Percentiles rank a stretch among this genome's conserved stretches.
These are phyloP conservation scores for Pipistrellus pygmaeus DNA, from an alignment of 2,797 vertebrate genomes.

Conservation along the genomic window DNA sequence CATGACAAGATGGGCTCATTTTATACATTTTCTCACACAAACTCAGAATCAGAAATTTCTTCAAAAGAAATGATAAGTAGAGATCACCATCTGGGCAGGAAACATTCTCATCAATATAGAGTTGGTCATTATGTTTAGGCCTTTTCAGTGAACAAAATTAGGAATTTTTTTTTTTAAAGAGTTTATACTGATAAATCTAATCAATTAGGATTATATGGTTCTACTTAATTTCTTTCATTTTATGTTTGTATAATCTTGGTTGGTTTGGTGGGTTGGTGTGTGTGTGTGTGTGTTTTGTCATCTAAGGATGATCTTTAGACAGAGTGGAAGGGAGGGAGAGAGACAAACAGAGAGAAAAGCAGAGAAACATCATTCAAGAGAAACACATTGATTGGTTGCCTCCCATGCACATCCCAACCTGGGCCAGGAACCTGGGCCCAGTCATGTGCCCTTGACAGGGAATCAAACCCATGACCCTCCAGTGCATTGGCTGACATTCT, in stretches of 20 bases:
- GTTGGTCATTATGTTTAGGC: neutral
- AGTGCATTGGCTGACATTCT: too few species aligned
- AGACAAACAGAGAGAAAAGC: too few species aligned
- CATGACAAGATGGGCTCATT: neutral
- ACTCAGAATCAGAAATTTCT: neutral
- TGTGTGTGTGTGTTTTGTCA: too few species aligned
- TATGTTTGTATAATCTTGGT: neutral
- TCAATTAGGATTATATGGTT: neutral
- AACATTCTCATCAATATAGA: neutral
- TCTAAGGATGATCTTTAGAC: too few species aligned
- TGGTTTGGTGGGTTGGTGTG: neutral
- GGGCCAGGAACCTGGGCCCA: too few species aligned
- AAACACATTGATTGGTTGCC: too few species aligned
- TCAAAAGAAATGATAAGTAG: neutral
- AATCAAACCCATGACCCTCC: too few species aligned
- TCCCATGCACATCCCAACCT: too few species aligned
- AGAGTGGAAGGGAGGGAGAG: too few species aligned
- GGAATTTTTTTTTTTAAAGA: neutral
- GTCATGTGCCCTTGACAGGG: too few species aligned
- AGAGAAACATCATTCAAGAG: too few species aligned
- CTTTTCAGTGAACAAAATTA: neutral
- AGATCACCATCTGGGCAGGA: neutral
- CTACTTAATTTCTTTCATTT: slow-evolving; percentile 47
- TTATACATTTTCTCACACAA: neutral
- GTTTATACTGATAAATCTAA: neutral